Percentiles rank a stretch among this genome's conserved stretches.
Conservation (phyloP, 2,113 vertebrate species). For the Hippocampus comes region DNA sequence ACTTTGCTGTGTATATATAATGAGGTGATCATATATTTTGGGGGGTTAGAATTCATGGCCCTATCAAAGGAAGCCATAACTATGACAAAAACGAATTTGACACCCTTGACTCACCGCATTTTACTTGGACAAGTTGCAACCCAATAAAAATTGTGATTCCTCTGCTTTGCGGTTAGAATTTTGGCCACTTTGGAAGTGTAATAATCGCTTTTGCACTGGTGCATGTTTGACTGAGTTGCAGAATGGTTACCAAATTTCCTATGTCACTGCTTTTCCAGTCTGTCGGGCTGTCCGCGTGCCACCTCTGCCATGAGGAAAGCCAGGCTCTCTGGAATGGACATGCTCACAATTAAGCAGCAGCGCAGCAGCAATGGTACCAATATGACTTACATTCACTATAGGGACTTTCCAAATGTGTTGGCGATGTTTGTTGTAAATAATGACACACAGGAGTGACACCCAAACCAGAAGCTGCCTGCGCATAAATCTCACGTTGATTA, state of each 20-base stretch:
- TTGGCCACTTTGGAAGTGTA: not conserved
- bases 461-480: conserved; percentile 26
- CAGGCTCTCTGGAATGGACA: conserved; percentile 93
- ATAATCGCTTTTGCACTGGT: too few species aligned
- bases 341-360: conserved; percentile 97
- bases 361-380: conserved; percentile 87
- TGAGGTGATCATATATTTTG: too few species aligned
- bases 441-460: conserved; percentile 20
- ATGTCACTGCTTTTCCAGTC: conserved; percentile 69
- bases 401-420: conserved; percentile 35
- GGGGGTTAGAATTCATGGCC: too few species aligned
- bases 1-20: too few species aligned
- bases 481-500: conserved; percentile 34
- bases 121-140: too few species aligned
- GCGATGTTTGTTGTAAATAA: conserved; percentile 21
- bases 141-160: not conserved
- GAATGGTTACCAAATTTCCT: conserved; percentile 13
- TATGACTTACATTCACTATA: conserved; percentile 35
- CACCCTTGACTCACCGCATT: too few species aligned
- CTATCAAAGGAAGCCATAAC: too few species aligned
- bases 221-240: not conserved
- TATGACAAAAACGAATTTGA: too few species aligned
- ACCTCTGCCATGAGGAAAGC: conserved; percentile 99
- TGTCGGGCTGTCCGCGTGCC: conserved; percentile 96
- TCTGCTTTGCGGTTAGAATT: not conserved